Evolutionary conservation across 2,113 vertebrate species (phyloP), one percentile per base, ranked within the genome.

Genomic region (Amphilophus citrinellus): DNA sequence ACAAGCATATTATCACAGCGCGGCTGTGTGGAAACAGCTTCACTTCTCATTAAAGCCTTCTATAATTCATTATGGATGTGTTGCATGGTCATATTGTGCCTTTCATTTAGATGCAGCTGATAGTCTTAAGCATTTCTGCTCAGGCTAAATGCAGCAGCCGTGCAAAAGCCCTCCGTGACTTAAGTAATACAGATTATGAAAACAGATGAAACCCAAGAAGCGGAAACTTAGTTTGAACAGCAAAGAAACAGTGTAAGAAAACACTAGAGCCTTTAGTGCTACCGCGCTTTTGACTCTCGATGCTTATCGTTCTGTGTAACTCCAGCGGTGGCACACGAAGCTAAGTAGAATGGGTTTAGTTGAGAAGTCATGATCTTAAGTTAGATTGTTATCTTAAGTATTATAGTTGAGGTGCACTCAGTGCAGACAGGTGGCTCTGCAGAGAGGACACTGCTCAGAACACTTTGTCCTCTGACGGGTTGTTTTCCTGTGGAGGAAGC

Each of bases 121-220:
- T 85, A 68, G 71, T 68, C 39, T 18, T 7, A 22, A 76, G 61
- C 39, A 37, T 59, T 84, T 84, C 47, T 56, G 53, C 10, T 32
- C 17, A 20, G 71, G 63, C n/a, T 10, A 7, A 76, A 13, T 47
- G 65, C 63, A 75, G 62, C 6, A 3, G 83, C 73, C 5, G 0
- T 24, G 56, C 56, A 59, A 57, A 78, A 80, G 63, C 37, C 61
- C 87, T 81, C 68, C 71, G 76, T 22, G 85, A 80, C 79, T 86
- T 78, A 91, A 91, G 85, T 92, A 81, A 91, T 76, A 24, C 37
- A 89, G 91, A 92, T 91, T 88, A 86, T 76, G 62, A 89, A 91
- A 91, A 92, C 89, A 86, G 91, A 92, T 87, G 82, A 89, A 89
- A 84, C 27, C 65, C 77, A 85, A 87, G 87, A 60, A 77, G 66